Base-by-base conservation (phyloP, 2,797 vertebrate species). In the Halcyon smyrnensis region DNA sequence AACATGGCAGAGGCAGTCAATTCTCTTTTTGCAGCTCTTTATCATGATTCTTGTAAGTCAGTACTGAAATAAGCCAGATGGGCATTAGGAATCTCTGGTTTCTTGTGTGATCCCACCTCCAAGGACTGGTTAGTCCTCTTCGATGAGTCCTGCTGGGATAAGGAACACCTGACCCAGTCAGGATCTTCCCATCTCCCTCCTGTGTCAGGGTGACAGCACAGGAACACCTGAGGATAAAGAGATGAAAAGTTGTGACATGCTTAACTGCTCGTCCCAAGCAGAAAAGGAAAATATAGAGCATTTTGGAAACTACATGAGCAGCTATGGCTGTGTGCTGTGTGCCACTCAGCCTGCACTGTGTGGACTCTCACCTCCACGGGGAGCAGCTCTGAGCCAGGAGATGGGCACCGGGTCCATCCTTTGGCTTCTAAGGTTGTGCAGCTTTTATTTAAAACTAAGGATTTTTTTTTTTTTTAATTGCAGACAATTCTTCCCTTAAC, bases 281-380 rank as follows among this genome's bases (percentile, higher is more conserved):
- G 75, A 70, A 85, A 12, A 34, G 36, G 21, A 78, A 8, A 48
- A 71, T 32, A 27, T 2, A 23, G 3, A 30, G 2, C 14, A 41
- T 60, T 88, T 84, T 63, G 69, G 79, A 56, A 86, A 80, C 2
- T 62, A 85, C 50, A 34, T 7, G 54, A 80, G 34, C 41, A 69
- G 50, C 89, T 25, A 15, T 4, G 17, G 17, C 37, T 39, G 37
- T 37, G 37, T 37, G 37, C 37, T 37, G 37, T 37, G 37, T 37
- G 37, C 37, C 37, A 37, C 37, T 11, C 68, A 83, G 73, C 37
- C 65, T 51, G 57, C 1, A 5, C 51, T 37, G 34, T n/a, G 80
- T 3, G 0, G 11, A 36, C 25, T 63, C 2, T 0, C 5, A 11
- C 6, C 63, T 56, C 36, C 0, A 0, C 2, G 5, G 14, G 57